Evolutionary conservation across 2,888 invertebrate species (phyloP).

Genomic region (Dolomedes plantarius): DNA sequence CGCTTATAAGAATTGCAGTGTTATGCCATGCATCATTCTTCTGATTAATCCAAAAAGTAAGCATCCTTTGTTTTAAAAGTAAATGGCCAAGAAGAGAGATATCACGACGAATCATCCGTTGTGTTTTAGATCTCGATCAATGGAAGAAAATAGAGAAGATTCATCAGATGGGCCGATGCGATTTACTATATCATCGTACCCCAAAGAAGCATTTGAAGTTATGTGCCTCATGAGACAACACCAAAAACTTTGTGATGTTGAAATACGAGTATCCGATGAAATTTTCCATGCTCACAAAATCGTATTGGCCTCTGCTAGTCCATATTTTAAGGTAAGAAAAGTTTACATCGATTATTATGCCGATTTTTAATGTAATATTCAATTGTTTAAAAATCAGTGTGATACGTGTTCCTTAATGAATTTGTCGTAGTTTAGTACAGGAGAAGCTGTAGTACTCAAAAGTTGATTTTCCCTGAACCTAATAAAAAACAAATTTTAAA

Average conservation of each 20-base stretch:
- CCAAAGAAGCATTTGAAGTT: conserved; percentile 71
- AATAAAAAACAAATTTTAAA: too few relatives aligned
- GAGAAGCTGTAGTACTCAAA: too few relatives aligned
- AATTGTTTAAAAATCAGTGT: too few relatives aligned
- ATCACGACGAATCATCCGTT: conserved; percentile 33
- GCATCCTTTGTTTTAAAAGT: conserved; percentile 6
- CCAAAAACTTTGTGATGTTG: conserved; percentile 85
- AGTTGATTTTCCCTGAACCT: too few relatives aligned
- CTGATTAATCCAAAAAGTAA: conserved; percentile 16
- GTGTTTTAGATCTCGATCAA: conserved; percentile 66
- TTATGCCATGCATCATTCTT: conserved; percentile 1
- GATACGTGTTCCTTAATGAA: too few relatives aligned
- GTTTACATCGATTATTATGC: too few relatives aligned
- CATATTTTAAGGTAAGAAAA: conserved; percentile 84
- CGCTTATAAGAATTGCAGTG: conserved; percentile 23
- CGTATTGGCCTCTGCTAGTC: conserved; percentile 90
- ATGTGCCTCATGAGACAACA: conserved; percentile 83
- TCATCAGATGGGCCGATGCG: conserved; percentile 63
- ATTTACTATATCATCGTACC: conserved; percentile 62
- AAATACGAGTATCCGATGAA: conserved; percentile 85
- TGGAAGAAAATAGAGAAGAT: conserved; percentile 60
- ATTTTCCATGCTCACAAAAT: conserved; percentile 88
- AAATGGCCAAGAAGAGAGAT: conserved; percentile 64
- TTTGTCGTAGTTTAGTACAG: too few relatives aligned
- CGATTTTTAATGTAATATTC: too few relatives aligned